Evolutionary conservation across 1,140 invertebrate species (phyloP).

Genomic region (Myzus persicae): DNA sequence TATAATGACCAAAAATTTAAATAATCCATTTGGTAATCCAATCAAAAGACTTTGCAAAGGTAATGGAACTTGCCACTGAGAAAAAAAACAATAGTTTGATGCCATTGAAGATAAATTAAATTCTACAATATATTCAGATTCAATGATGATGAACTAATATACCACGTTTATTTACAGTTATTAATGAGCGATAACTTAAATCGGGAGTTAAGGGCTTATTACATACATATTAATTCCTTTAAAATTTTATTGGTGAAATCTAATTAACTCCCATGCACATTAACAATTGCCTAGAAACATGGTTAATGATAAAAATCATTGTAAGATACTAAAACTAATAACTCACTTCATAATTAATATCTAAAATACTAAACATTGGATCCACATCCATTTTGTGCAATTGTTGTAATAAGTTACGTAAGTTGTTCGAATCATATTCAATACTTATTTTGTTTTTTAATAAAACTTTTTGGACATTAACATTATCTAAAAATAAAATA

Average conservation of each 20-base stretch:
- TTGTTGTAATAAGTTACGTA: conserved; percentile 44
- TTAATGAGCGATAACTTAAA: not conserved
- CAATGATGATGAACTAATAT: not conserved
- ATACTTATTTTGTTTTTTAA: conserved; percentile 50
- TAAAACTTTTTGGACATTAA: conserved; percentile 38
- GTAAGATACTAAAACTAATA: not conserved
- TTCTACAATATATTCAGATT: not conserved
- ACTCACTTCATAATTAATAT: conserved; percentile 44
- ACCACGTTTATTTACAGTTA: not conserved
- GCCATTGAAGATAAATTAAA: not conserved
- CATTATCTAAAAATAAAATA: conserved; percentile 8
- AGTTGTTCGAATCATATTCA: not conserved
- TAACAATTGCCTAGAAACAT: not conserved
- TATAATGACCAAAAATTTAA: conserved; percentile 23
- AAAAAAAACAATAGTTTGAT: not conserved
- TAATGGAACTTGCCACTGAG: conserved; percentile 56
- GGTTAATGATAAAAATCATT: not conserved
- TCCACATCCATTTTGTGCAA: conserved; percentile 47
- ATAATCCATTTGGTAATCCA: conserved; percentile 37
- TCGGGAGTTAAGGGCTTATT: not conserved
- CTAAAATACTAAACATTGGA: conserved; percentile 33
- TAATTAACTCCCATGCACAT: not conserved
- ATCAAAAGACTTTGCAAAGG: conserved; percentile 57
- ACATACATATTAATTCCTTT: not conserved
- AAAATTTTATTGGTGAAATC: not conserved